Conservation (phyloP, 2,113 vertebrate genomes). For the Fregetta grallaria region DNA sequence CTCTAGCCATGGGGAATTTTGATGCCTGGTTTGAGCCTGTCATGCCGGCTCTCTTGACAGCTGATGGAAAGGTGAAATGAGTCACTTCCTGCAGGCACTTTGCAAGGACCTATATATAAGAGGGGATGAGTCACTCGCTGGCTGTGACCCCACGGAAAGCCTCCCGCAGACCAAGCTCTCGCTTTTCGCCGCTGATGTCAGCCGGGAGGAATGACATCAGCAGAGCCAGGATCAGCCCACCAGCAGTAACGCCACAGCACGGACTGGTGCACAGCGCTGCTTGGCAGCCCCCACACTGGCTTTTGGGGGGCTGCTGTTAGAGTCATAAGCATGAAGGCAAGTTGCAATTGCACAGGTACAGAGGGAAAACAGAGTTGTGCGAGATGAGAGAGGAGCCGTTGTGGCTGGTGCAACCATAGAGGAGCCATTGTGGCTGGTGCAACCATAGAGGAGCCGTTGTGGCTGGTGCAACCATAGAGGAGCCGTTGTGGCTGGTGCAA, state of each 20-base stretch:
- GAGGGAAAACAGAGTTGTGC: accelerated
- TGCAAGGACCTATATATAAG: neutral
- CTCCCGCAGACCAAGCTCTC: accelerated
- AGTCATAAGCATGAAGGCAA: accelerated
- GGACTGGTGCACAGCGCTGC: accelerated
- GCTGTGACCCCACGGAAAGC: neutral
- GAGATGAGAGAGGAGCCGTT: accelerated
- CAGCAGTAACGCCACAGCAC: accelerated
- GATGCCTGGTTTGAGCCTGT: accelerated
- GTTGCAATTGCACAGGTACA: too few species aligned
- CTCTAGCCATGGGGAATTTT: neutral
- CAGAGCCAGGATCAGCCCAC: neutral
- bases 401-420: accelerated
- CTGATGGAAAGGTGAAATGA: neutral
- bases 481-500: accelerated
- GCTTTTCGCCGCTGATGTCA: accelerated
- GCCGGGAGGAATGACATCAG: neutral
- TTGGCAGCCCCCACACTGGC: accelerated
- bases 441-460: accelerated
- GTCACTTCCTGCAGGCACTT: neutral
- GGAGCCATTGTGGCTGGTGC: too few species aligned
- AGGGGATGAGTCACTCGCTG: neutral
- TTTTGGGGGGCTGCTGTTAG: neutral
- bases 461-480: too few species aligned
- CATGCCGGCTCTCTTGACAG: neutral